phyloP scores from a whole-genome alignment of 2,113 vertebrate species.

The Malaclemys terrapin region DNA sequence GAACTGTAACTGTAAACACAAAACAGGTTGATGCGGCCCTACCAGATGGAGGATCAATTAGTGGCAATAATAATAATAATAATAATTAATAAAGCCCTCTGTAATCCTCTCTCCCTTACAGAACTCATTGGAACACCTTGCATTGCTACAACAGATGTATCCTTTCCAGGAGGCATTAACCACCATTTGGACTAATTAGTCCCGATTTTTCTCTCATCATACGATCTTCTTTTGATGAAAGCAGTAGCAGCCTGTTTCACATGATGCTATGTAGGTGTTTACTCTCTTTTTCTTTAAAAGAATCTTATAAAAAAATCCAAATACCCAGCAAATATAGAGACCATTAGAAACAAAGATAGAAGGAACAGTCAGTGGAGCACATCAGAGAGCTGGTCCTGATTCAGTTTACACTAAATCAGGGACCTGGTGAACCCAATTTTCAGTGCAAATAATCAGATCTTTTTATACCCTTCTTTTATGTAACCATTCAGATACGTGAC shows the following conservation, averaged over 20 bases:
- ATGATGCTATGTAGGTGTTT: neutral
- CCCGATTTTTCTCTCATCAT: conserved; percentile 36
- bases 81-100: neutral
- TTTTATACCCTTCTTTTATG: neutral
- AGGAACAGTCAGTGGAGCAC: neutral
- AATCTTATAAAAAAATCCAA: neutral
- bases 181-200: conserved; percentile 26
- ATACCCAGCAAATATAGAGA: neutral
- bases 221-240: conserved; percentile 22
- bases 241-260: neutral
- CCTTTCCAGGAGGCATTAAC: neutral
- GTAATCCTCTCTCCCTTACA: neutral
- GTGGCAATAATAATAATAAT: neutral
- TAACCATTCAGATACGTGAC: neutral
- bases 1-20: neutral
- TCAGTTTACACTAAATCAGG: neutral
- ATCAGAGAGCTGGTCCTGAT: neutral
- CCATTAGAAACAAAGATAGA: neutral
- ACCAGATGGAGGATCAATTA: conserved; percentile 24
- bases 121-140: neutral
- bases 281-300: neutral
- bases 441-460: neutral
- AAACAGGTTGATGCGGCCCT: neutral
- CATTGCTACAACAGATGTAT: neutral
- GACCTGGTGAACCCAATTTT: neutral